These are phyloP conservation scores for Sebastes oblongus DNA, from an alignment of 2,797 vertebrate species.

Conservation along the genomic window DNA sequence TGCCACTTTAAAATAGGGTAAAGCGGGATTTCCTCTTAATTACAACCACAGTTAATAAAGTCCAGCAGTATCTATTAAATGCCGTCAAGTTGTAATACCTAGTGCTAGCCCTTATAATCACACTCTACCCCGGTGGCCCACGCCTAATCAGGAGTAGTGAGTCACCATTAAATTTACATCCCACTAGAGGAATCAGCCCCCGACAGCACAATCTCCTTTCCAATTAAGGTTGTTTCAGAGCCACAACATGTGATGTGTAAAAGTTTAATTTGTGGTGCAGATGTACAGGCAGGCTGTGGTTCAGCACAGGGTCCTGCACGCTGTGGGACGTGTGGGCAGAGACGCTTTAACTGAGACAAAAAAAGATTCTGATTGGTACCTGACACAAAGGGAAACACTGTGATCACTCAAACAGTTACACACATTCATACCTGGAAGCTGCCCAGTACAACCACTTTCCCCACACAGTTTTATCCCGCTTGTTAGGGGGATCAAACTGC, in stretches of 20 bases:
- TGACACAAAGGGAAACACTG: background rate
- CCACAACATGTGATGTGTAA: background rate
- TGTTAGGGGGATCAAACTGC: background rate
- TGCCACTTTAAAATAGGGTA: constrained; percentile 21
- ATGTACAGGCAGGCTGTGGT: background rate
- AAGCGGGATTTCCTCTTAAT: constrained; percentile 46
- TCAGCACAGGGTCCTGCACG: background rate
- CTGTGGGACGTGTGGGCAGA: background rate
- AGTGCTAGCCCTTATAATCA: constrained; percentile 51
- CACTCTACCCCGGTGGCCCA: constrained; percentile 23
- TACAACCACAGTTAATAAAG: constrained; percentile 52
- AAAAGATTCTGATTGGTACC: background rate
- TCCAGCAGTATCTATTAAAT: constrained; percentile 46
- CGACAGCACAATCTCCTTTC: constrained; percentile 26
- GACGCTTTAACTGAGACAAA: background rate
- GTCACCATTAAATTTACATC: constrained; percentile 54
- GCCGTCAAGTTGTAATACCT: constrained; percentile 40
- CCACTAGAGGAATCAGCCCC: constrained; percentile 30
- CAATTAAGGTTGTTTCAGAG: constrained; percentile 29
- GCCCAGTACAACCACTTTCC: background rate
- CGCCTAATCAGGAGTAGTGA: constrained; percentile 42
- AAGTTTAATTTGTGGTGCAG: constrained; percentile 7
- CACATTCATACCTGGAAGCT: background rate
- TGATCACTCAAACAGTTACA: background rate
- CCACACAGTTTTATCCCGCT: background rate